A percentile compares a stretch with the other conserved stretches of the same genome.
Evolutionary conservation across 1,140 invertebrate species (phyloP).

Genomic region (Pogonomyrmex barbatus): DNA sequence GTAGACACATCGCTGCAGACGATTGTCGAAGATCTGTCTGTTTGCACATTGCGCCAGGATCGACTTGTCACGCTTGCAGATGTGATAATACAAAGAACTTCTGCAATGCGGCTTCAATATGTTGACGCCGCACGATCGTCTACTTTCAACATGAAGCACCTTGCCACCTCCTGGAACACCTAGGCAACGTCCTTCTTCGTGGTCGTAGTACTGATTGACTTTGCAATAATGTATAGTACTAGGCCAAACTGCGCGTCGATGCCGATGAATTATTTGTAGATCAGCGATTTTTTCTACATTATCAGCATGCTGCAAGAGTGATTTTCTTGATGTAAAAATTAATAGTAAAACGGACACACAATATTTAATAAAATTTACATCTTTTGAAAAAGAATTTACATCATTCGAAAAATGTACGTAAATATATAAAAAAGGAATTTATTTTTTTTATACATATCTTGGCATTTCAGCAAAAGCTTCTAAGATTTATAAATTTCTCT

Average conservation of each 20-base stretch:
- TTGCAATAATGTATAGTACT: slow-evolving; percentile 2
- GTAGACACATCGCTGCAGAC: slow-evolving; percentile 55
- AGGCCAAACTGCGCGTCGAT: background rate
- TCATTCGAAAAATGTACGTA: background rate
- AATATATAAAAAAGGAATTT: slow-evolving; percentile 4
- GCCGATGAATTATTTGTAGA: background rate
- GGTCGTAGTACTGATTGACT: slow-evolving; percentile 57
- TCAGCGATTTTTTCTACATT: background rate
- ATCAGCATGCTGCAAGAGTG: slow-evolving; percentile 41
- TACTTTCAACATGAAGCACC: slow-evolving; percentile 47
- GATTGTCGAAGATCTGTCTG: slow-evolving; percentile 27
- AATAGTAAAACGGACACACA: background rate
- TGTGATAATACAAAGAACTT: slow-evolving; percentile 58
- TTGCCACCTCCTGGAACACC: slow-evolving; percentile 61
- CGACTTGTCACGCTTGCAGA: slow-evolving; percentile 44
- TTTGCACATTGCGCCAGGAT: slow-evolving; percentile 53
- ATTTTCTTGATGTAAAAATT: background rate
- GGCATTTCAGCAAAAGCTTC: background rate
- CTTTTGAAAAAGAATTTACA: background rate
- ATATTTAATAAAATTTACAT: background rate
- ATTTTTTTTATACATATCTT: background rate
- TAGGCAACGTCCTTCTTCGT: slow-evolving; percentile 45
- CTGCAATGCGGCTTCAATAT: slow-evolving; percentile 52
- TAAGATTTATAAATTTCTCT: background rate
- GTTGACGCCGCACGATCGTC: slow-evolving; percentile 46